Conservation (phyloP, 2,113 vertebrate genomes). For the Stictonetta naevosa region DNA sequence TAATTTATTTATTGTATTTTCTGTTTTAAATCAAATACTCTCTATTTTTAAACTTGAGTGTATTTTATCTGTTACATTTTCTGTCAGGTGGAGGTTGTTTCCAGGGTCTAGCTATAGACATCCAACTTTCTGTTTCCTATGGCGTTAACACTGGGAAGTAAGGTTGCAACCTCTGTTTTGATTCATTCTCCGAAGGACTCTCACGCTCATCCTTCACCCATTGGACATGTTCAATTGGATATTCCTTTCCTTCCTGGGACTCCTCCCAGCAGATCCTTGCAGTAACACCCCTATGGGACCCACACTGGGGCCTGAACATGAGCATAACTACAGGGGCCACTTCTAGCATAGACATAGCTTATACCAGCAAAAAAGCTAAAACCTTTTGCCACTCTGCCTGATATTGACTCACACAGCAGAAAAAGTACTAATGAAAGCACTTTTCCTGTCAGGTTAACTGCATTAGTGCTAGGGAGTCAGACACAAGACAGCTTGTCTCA, state of each 20-base stretch:
- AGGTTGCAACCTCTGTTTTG: neutral
- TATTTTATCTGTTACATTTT: neutral
- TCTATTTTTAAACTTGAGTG: neutral
- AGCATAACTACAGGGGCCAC: neutral
- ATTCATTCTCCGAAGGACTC: neutral
- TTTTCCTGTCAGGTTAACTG: neutral
- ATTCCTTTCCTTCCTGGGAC: neutral
- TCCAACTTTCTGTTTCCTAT: neutral
- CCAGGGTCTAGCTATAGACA: neutral
- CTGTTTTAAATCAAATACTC: neutral
- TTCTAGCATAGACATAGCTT: neutral
- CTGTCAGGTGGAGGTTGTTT: neutral
- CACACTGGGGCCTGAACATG: neutral
- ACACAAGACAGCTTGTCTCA: neutral
- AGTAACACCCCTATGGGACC: rapidly evolving
- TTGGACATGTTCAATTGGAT: neutral
- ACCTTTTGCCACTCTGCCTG: neutral
- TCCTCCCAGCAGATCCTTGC: neutral
- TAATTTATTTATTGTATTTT: neutral
- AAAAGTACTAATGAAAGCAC: slow-evolving; percentile 12
- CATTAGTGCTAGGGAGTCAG: neutral
- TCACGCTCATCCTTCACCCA: neutral
- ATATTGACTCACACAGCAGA: neutral
- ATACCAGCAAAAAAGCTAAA: neutral
- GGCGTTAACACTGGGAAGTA: neutral